These are phyloP conservation scores for Nasonia longicornis DNA, from an alignment of 1,140 invertebrate species.

Conservation along the genomic window DNA sequence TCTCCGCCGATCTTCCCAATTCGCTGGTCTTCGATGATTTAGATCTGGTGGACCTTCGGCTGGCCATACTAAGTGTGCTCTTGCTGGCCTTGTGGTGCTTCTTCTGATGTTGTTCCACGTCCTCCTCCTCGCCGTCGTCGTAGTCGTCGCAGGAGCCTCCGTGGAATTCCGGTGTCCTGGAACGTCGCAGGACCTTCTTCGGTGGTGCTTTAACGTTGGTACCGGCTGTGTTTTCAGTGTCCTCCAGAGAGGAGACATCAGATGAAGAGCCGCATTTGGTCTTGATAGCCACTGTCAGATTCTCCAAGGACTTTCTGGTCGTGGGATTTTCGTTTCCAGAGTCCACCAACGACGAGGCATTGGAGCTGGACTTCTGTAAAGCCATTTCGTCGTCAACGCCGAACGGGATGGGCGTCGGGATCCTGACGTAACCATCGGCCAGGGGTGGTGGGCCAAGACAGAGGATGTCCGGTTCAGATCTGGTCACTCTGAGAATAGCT, in stretches of 20 bases:
- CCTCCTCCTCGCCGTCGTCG: slow-evolving; percentile 2
- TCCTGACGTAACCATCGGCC: slow-evolving; percentile 57
- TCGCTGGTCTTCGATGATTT: slow-evolving; percentile 58
- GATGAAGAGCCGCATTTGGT: slow-evolving; percentile 52
- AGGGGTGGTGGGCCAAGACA: slow-evolving; percentile 38
- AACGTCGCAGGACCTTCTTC: slow-evolving; percentile 44
- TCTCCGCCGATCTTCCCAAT: slow-evolving; percentile 62
- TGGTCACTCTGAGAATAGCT: slow-evolving; percentile 12
- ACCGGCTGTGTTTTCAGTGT: slow-evolving; percentile 42
- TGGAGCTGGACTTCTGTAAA: slow-evolving; percentile 54
- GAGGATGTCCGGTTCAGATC: slow-evolving; percentile 28
- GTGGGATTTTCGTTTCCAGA: slow-evolving; percentile 60
- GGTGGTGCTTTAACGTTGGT: slow-evolving; percentile 2
- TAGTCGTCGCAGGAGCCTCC: not conserved
- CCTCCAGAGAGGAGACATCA: slow-evolving; percentile 52
- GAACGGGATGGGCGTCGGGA: slow-evolving; percentile 60
- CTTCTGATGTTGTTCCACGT: not conserved
- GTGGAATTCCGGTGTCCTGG: slow-evolving; percentile 49
- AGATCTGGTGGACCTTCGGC: slow-evolving; percentile 57
- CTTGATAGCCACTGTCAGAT: slow-evolving; percentile 46
- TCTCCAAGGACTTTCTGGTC: slow-evolving; percentile 44
- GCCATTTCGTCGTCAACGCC: slow-evolving; percentile 52
- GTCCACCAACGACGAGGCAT: slow-evolving; percentile 56
- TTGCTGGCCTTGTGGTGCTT: slow-evolving; percentile 46
- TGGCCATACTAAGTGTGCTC: slow-evolving; percentile 48